Conservation (phyloP, 1,140 invertebrate species). For the Tetramorium alpestre region DNA sequence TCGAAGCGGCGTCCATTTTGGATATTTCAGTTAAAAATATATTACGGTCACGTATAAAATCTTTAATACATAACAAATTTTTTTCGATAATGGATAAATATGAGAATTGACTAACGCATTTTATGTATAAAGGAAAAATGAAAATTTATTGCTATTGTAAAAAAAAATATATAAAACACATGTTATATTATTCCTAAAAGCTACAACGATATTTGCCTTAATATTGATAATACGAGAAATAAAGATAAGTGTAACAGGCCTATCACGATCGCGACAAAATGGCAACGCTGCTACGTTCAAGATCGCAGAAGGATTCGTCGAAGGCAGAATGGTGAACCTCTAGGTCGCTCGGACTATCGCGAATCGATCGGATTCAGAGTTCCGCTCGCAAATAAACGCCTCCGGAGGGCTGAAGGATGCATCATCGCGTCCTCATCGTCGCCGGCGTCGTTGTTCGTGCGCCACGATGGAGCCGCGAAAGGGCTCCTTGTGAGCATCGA, state of each 20-base stretch:
- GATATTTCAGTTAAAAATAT: background rate
- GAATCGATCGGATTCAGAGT: constrained; percentile 77
- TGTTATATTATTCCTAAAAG: background rate
- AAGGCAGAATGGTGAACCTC: constrained; percentile 43
- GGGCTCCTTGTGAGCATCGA: constrained; percentile 57
- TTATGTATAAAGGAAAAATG: background rate
- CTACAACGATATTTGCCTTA: background rate
- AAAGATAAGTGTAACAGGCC: background rate
- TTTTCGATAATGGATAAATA: background rate
- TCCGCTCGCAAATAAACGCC: constrained; percentile 71
- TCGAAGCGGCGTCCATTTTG: background rate
- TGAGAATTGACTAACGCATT: background rate
- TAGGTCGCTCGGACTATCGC: constrained; percentile 67
- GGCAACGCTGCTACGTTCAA: constrained; percentile 19
- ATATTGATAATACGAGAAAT: background rate
- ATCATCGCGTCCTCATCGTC: background rate
- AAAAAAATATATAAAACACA: background rate
- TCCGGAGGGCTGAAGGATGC: constrained; percentile 43
- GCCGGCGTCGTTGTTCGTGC: background rate
- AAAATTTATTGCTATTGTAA: background rate
- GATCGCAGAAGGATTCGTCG: constrained; percentile 14
- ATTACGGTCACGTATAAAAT: background rate
- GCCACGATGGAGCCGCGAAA: background rate
- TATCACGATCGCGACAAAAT: constrained; percentile 44
- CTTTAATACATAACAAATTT: background rate